Evolutionary conservation across 2,797 vertebrate species (phyloP).

Genomic region (Leptoclinus maculatus): DNA sequence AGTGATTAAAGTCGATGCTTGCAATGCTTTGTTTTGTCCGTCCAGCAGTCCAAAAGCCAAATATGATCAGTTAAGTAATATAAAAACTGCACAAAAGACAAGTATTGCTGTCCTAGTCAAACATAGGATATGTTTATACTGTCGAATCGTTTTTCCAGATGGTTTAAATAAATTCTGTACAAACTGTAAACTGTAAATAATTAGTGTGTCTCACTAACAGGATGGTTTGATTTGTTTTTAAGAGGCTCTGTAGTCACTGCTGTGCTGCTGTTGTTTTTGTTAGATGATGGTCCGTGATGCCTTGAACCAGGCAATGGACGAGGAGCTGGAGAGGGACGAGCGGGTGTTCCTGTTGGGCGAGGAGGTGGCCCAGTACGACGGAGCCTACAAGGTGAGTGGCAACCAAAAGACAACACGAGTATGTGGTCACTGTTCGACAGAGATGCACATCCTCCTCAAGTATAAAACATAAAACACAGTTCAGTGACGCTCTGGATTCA

Average conservation of each 20-base stretch:
- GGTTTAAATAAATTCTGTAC: neutral
- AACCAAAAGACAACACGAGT: too few species aligned
- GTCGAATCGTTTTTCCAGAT: neutral
- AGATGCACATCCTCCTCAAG: too few species aligned
- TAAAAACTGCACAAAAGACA: neutral
- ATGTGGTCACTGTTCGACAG: too few species aligned
- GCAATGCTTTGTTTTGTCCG: neutral
- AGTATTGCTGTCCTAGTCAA: neutral
- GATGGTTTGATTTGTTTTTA: neutral
- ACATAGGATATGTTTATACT: neutral
- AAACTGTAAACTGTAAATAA: neutral
- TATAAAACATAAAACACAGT: too few species aligned
- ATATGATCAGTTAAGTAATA: neutral
- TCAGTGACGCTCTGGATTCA: neutral
- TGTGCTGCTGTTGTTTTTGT: neutral
- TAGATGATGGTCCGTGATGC: conserved; percentile 96
- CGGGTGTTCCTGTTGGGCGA: conserved; percentile 94
- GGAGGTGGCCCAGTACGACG: conserved; percentile 98
- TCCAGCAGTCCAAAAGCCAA: neutral
- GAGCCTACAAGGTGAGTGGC: conserved; percentile 93
- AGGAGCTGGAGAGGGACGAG: conserved; percentile 97
- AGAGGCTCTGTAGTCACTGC: neutral
- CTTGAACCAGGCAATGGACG: conserved; percentile 97
- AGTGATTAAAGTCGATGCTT: neutral
- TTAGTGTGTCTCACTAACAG: neutral